Evolutionary conservation across 2,888 invertebrate genomes (phyloP).

Genomic region (Apotomis betuletana): DNA sequence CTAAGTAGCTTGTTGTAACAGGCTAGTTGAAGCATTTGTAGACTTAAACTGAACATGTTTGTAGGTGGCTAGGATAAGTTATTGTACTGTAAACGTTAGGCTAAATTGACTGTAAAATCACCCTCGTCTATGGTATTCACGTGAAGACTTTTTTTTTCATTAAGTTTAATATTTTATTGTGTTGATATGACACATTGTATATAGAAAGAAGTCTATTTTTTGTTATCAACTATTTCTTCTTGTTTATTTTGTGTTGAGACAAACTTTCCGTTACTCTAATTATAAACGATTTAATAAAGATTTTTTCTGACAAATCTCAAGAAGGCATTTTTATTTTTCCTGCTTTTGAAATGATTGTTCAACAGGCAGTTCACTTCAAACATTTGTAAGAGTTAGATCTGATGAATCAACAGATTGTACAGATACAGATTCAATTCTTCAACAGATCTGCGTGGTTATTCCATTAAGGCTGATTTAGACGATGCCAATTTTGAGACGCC

Average conservation of each 20-base stretch:
- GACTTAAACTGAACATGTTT: constrained; percentile 68
- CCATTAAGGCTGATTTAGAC: no score
- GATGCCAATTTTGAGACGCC: no score
- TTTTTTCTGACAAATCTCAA: constrained; percentile 54
- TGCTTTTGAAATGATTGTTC: background rate
- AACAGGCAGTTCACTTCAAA: no score
- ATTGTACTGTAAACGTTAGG: constrained; percentile 53
- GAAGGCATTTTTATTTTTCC: constrained; percentile 30
- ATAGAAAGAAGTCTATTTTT: constrained; percentile 72
- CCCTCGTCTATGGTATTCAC: constrained; percentile 52
- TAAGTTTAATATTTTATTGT: constrained; percentile 49
- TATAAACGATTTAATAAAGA: constrained; percentile 73
- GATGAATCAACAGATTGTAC: no score
- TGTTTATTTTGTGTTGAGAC: constrained; percentile 74
- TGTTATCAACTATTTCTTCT: constrained; percentile 72
- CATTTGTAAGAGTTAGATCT: no score
- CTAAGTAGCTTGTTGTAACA: constrained; percentile 76
- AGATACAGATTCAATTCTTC: no score
- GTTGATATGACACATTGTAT: constrained; percentile 61
- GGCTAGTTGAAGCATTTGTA: constrained; percentile 82
- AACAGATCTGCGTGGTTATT: no score
- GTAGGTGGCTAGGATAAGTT: constrained; percentile 64
- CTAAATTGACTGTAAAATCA: constrained; percentile 64
- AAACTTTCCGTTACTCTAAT: constrained; percentile 72
- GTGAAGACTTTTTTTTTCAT: constrained; percentile 55